Percentiles rank a stretch among this genome's conserved stretches.
Evolutionary conservation across 2,888 invertebrate species (phyloP).

Genomic region (Lasius fuliginosus): DNA sequence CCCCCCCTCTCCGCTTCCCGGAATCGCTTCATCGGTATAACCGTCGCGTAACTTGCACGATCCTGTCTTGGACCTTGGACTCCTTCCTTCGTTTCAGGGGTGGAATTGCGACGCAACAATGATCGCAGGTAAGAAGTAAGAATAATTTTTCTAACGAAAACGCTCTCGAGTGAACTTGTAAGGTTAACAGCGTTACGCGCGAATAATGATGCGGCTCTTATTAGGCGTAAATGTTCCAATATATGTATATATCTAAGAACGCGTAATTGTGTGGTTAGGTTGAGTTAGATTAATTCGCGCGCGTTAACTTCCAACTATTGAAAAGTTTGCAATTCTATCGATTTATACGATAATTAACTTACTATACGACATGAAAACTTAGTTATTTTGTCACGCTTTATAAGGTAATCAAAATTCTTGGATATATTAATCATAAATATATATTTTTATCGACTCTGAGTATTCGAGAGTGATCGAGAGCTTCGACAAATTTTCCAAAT

Average conservation of each 20-base stretch:
- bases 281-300: no score
- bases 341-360: no score
- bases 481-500: no score
- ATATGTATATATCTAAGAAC: no score
- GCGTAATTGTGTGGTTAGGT: no score
- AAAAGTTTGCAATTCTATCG: no score
- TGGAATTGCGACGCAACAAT: background rate
- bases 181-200: background rate
- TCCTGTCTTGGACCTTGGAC: background rate
- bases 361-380: no score
- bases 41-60: constrained; percentile 28
- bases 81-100: constrained; percentile 7
- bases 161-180: background rate
- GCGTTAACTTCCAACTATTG: no score
- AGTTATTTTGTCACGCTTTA: background rate
- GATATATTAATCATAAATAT: background rate
- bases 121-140: background rate
- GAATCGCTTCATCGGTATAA: constrained; percentile 45
- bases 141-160: background rate
- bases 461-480: background rate
- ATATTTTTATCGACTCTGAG: background rate
- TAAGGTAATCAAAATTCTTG: background rate
- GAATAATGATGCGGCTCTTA: no score
- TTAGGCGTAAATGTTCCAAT: no score
- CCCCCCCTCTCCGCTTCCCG: constrained; percentile 15